phyloP scores from a whole-genome alignment of 2,797 vertebrate genomes.

The Centropyge bicolor region DNA sequence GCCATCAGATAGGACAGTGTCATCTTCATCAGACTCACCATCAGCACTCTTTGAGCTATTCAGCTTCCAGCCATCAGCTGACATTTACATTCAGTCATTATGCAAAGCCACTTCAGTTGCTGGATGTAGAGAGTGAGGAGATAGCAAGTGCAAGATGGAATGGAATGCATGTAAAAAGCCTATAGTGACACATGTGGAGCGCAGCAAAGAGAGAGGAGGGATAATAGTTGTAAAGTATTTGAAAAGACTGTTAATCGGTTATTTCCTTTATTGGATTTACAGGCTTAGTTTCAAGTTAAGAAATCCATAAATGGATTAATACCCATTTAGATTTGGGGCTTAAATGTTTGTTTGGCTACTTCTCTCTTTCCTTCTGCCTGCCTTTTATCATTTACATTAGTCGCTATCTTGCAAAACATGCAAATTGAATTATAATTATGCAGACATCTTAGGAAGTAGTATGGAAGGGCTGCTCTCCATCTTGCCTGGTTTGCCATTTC shows the following conservation, averaged over 20 bases:
- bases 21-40: slow-evolving; percentile 35
- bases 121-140: slow-evolving; percentile 22
- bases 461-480: slow-evolving; percentile 23
- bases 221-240: slow-evolving; percentile 30
- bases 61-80: slow-evolving; percentile 16
- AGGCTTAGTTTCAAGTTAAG: slow-evolving; percentile 23
- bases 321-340: background rate
- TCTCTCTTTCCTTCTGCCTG: slow-evolving; percentile 1
- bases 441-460: slow-evolving; percentile 42
- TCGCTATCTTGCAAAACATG: slow-evolving; percentile 42
- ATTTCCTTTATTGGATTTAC: slow-evolving; percentile 18
- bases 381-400: slow-evolving; percentile 21
- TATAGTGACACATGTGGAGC: background rate
- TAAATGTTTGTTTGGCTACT: slow-evolving; percentile 24
- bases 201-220: background rate
- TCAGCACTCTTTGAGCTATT: slow-evolving; percentile 10
- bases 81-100: slow-evolving; percentile 53
- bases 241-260: slow-evolving; percentile 40
- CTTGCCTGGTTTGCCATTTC: slow-evolving; percentile 44
- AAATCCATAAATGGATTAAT: slow-evolving; percentile 18
- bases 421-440: slow-evolving; percentile 48
- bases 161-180: slow-evolving; percentile 3
- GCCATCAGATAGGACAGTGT: slow-evolving; percentile 3
- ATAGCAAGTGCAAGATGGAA: slow-evolving; percentile 31
- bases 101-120: slow-evolving; percentile 43